Evolutionary conservation across 2,797 vertebrate species (phyloP), one percentile per base, ranked within the genome.

Genomic region (Hyperoplus immaculatus): DNA sequence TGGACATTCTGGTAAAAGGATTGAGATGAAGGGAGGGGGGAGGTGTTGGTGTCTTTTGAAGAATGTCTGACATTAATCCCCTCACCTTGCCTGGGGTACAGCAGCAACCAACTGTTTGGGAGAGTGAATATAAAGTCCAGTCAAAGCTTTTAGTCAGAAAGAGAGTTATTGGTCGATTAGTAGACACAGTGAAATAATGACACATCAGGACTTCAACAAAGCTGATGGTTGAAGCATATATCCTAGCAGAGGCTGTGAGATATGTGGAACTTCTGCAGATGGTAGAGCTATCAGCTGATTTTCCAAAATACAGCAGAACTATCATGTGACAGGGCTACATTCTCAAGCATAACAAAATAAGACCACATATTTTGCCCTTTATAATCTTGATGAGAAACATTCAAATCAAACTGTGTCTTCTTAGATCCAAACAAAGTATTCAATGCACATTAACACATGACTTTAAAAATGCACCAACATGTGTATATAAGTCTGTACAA

Each of bases 41-140:
- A 45, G 65, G 75, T 18, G 58, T 53, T 8, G 4, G 54, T 10
- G 71, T 10, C 13, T 65, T 81, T n/a, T 89, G 86, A 88, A 76
- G 64, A 70, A 91, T 81, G 21, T 87, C 45, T 9, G 89, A 89
- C 83, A 91, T 50, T 88, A 90, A 90, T 92, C 88, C 86, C 21
- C 53, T 62, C 62, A 77, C 81, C 80, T 81, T 69, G 55, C 54
- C 4, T 6, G 50, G 16, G 53, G 68, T 87, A 77, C 71, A 69
- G 56, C 75, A 66, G 56, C 75, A 66, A 62, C 64, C 54, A 54
- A 83, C 80, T 80, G 80, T 78, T 75, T 72, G 78, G 39, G 65
- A 82, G 69, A 69, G 54, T 85, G 69, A 75, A 77, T 81, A 69
- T 76, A 72, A 83, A 66, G 70, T 78, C 77, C 65, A 58, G 18